These are phyloP conservation scores for Zeus faber DNA, from an alignment of 2,113 vertebrate genomes.

Conservation along the genomic window DNA sequence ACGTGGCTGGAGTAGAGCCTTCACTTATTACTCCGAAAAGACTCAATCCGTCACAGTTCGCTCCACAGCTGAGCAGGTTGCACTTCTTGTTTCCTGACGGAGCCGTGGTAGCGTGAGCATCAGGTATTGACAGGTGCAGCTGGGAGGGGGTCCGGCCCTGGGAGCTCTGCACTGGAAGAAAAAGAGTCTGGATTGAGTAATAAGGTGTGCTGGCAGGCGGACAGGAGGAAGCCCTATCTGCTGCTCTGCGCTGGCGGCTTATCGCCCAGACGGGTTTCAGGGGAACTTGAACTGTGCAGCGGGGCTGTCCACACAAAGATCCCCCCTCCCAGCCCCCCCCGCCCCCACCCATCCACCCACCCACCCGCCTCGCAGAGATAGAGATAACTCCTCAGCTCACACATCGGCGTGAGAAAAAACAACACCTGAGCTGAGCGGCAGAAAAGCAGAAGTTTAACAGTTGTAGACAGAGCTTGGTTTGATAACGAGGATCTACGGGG, in stretches of 20 bases:
- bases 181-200: conserved; percentile 72
- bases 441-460: conserved; percentile 34
- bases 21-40: too few relatives aligned
- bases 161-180: neutral
- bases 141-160: neutral
- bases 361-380: conserved; percentile 25
- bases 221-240: conserved; percentile 71
- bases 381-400: conserved; percentile 36
- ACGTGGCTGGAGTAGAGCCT: too few relatives aligned
- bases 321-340: conserved; percentile 36
- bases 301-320: conserved; percentile 62
- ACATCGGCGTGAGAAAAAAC: conserved; percentile 52
- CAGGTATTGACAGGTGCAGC: conserved; percentile 62
- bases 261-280: conserved; percentile 74
- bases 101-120: conserved; percentile 55
- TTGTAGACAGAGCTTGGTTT: too few relatives aligned
- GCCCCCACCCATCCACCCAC: conserved; percentile 50
- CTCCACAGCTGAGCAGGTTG: too few relatives aligned
- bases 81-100: too few relatives aligned
- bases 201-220: conserved; percentile 72
- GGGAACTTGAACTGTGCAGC: conserved; percentile 67
- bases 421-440: conserved; percentile 25
- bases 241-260: conserved; percentile 63
- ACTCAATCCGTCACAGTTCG: too few relatives aligned
- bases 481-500: too few relatives aligned